Conservation (phyloP, 2,888 invertebrate genomes). For the Diachrysia chrysitis region DNA sequence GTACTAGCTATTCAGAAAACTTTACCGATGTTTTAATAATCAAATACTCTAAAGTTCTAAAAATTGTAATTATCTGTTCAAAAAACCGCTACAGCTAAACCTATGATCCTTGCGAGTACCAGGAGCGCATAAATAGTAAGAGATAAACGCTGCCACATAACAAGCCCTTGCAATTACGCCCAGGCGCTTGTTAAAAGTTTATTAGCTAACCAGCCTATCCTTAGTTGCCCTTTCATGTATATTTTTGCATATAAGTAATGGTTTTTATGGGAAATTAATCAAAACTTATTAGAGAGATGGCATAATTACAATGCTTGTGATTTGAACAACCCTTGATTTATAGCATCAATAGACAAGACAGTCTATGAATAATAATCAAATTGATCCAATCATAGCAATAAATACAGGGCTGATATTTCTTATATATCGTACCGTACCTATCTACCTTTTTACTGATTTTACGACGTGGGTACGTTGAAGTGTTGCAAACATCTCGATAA, state of each 20-base stretch:
- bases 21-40: too few relatives aligned
- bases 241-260: conserved; percentile 17
- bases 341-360: neutral
- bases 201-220: conserved; percentile 49
- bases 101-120: conserved; percentile 32
- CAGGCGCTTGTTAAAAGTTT: conserved; percentile 52
- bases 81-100: conserved; percentile 5
- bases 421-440: too few relatives aligned
- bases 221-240: conserved; percentile 1
- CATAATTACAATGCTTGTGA: neutral
- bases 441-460: too few relatives aligned
- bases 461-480: too few relatives aligned
- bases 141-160: conserved; percentile 44
- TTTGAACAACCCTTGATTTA: neutral
- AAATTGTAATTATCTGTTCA: neutral
- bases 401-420: too few relatives aligned
- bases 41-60: neutral
- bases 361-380: neutral
- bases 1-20: too few relatives aligned
- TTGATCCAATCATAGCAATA: neutral
- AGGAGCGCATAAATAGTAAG: conserved; percentile 54
- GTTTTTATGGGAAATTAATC: conserved; percentile 20
- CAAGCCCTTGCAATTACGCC: conserved; percentile 55
- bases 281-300: conserved; percentile 1
- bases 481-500: too few relatives aligned